Evolutionary conservation across 2,888 invertebrate genomes (phyloP).

Genomic region (Serrognathus titanus): DNA sequence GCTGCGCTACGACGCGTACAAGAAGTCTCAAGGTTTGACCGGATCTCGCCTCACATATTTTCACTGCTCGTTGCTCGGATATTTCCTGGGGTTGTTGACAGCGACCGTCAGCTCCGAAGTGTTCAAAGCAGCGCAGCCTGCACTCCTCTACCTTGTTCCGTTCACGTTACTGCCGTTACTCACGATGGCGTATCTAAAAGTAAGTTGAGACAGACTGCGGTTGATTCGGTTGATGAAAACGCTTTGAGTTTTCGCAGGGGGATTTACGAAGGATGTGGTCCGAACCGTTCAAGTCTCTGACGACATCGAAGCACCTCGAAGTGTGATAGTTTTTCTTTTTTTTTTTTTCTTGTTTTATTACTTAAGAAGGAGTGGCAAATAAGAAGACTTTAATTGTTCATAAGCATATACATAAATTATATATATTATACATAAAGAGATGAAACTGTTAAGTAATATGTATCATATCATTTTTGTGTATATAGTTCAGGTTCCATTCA

Average conservation of each 20-base stretch:
- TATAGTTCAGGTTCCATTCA: neutral
- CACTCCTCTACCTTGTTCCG: constrained; percentile 93
- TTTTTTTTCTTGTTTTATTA: too few relatives aligned
- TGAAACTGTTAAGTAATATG: constrained; percentile 11
- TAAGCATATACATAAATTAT: constrained; percentile 2
- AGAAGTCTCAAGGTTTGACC: constrained; percentile 72
- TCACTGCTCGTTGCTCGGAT: constrained; percentile 95
- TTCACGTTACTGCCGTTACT: constrained; percentile 94
- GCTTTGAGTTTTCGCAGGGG: constrained; percentile 65
- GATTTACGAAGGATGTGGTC: constrained; percentile 98
- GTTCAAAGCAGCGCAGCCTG: constrained; percentile 97
- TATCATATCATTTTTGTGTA: constrained; percentile 18
- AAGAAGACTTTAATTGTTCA: constrained; percentile 8
- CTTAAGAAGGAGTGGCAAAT: neutral
- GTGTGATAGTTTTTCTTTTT: constrained; percentile 56
- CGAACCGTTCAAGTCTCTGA: constrained; percentile 86
- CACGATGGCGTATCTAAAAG: constrained; percentile 97
- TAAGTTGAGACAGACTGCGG: constrained; percentile 41
- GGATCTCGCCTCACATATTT: constrained; percentile 79
- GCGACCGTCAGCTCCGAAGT: constrained; percentile 97
- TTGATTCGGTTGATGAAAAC: neutral
- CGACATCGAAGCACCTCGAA: constrained; percentile 77
- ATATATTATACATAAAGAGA: constrained; percentile 3
- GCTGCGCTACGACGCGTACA: constrained; percentile 94
- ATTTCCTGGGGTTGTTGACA: constrained; percentile 93